Evolutionary conservation across 2,113 vertebrate species (phyloP), one percentile per base, ranked within the genome.

Genomic region (Puntigrus tetrazona): DNA sequence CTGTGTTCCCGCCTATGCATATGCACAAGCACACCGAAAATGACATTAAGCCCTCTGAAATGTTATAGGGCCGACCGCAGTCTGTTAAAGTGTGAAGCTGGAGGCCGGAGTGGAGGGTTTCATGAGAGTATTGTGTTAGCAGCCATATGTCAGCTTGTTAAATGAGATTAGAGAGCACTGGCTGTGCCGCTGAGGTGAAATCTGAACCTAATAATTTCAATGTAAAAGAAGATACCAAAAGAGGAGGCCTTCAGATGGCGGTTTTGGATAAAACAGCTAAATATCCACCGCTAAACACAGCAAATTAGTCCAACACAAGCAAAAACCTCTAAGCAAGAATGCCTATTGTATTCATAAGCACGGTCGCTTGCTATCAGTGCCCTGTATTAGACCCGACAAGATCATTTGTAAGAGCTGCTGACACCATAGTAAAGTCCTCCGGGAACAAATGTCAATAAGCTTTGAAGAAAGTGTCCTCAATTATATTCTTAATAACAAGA

Each of bases 71-170:
- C 63, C 29, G 63, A 69, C 83, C 67, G 27, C 34, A 47, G 81
- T 70, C 47, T 81, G 69, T 74, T 67, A 81, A 81, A 88, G 67
- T 69, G 82, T 81, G 69, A 79, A 45, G 70, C 72, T 50, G 72
- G 77, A 85, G 83, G 85, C 63, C 16, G 73, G 50, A 81, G 63
- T 84, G 72, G 82, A 84, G 65, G 70, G 87, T 88, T 88, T 86
- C 85, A 77, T 81, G 77, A 81, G 83, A 82, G 85, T 75, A 74
- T 77, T 55, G 82, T 88, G 84, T 88, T 86, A 81, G 82, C 85
- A 82, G 85, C 84, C 87, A 84, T 82, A 88, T 88, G 87, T 81
- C 87, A 88, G 85, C 85, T 88, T 84, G 87, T 88, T 88, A 86
- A 88, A 88, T 81, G 87, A 88, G 85, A 88, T 88, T 86, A 88